These are phyloP conservation scores for Tringa solitaria DNA, from an alignment of 2,113 vertebrate species.

Conservation along the genomic window DNA sequence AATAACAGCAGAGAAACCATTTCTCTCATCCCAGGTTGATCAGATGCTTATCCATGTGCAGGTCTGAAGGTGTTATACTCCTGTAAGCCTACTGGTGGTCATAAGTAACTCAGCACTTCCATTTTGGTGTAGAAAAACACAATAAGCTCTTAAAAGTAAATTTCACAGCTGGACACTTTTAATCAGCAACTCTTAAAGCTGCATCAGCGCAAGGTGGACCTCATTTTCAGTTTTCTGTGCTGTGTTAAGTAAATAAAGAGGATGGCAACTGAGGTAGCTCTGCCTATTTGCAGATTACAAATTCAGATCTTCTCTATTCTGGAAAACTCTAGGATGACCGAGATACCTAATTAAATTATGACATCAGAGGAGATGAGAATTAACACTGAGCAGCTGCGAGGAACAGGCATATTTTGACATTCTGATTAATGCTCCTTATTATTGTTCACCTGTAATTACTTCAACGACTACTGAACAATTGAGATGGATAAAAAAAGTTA, in stretches of 20 bases:
- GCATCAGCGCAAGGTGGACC: not conserved
- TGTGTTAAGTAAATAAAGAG: not conserved
- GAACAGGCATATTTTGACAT: conserved; percentile 44
- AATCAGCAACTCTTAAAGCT: not conserved
- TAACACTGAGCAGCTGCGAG: not conserved
- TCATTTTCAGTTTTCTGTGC: not conserved
- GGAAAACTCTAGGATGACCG: conserved; percentile 3
- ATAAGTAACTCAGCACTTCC: not conserved
- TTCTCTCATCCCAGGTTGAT: not conserved
- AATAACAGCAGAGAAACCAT: not conserved
- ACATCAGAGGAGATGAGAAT: conserved; percentile 28
- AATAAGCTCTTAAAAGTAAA: not conserved
- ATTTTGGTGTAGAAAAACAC: not conserved
- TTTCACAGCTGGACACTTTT: conserved; percentile 21
- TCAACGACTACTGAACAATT: not conserved
- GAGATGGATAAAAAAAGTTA: not conserved
- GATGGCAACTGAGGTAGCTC: not conserved
- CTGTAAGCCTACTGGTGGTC: not conserved
- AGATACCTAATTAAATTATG: conserved; percentile 29
- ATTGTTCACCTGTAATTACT: conserved; percentile 28
- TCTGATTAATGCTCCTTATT: conserved; percentile 42
- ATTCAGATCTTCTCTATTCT: not conserved
- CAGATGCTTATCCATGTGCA: not conserved
- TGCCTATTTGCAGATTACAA: not conserved
- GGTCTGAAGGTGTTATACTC: not conserved